Percentiles rank a stretch among this genome's conserved stretches.
Evolutionary conservation across 2,888 invertebrate species (phyloP).

Genomic region (Noctua comes): DNA sequence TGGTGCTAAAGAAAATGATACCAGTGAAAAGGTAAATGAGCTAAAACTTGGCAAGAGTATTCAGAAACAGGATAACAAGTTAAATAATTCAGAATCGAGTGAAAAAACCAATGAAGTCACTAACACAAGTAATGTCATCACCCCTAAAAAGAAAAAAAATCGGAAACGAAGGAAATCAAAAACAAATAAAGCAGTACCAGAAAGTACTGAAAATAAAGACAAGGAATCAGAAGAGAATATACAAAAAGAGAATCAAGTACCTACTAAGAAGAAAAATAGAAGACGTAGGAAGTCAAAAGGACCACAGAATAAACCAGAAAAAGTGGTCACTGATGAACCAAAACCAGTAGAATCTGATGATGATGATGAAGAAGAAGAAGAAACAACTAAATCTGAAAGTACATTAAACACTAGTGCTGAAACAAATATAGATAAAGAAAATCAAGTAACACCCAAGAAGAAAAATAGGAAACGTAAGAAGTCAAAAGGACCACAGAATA

Average conservation of each 20-base stretch:
- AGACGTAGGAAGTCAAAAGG: conserved; percentile 53
- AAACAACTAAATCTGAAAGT: conserved; percentile 55
- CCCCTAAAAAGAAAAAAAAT: conserved; percentile 68
- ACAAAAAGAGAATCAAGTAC: conserved; percentile 32
- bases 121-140: conserved; percentile 34
- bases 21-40: conserved; percentile 13
- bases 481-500: conserved; percentile 17
- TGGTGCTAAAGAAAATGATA: conserved; percentile 33
- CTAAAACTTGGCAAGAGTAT: conserved; percentile 26
- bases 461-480: conserved; percentile 9
- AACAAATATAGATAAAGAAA: conserved; percentile 24
- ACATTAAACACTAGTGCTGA: conserved; percentile 36
- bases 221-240: conserved; percentile 33
- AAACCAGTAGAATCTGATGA: conserved; percentile 25
- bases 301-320: conserved; percentile 34
- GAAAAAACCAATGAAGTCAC: conserved; percentile 19
- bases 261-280: conserved; percentile 62
- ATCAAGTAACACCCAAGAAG: conserved; percentile 53
- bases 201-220: conserved; percentile 24
- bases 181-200: not conserved
- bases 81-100: conserved; percentile 29
- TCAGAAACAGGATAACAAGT: conserved; percentile 53
- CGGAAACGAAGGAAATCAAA: conserved; percentile 60
- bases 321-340: conserved; percentile 30
- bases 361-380: conserved; percentile 20